These are phyloP conservation scores for Eurytemora carolleeae DNA, from an alignment of 1,140 invertebrate species.

Conservation along the genomic window DNA sequence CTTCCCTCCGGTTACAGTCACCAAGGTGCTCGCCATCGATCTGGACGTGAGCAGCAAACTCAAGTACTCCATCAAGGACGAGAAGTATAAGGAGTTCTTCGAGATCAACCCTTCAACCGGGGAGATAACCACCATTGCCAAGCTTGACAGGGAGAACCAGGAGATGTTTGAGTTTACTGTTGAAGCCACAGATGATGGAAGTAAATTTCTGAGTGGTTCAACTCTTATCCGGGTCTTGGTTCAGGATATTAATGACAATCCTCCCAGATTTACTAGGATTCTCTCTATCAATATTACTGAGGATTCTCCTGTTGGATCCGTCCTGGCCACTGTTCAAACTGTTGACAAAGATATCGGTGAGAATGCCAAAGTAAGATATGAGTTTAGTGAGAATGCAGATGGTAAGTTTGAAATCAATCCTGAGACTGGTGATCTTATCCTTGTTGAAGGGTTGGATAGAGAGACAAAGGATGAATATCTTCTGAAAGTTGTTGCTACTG, in stretches of 20 bases:
- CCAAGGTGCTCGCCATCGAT: conserved; percentile 31
- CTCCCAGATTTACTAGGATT: conserved; percentile 68
- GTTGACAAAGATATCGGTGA: conserved; percentile 63
- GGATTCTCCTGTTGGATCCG: conserved; percentile 73
- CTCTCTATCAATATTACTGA: conserved; percentile 89
- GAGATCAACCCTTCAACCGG: conserved; percentile 55
- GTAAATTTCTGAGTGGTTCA: too few species aligned
- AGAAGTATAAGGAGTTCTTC: conserved; percentile 35
- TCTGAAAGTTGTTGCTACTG: conserved; percentile 59
- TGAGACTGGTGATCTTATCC: conserved; percentile 70
- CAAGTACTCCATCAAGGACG: conserved; percentile 46
- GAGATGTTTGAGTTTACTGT: conserved; percentile 59
- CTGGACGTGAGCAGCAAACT: conserved; percentile 35
- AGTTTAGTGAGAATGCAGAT: conserved; percentile 66
- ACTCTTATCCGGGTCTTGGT: conserved; percentile 27
- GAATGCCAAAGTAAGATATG: conserved; percentile 73
- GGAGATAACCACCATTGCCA: conserved; percentile 57
- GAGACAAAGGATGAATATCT: conserved; percentile 78
- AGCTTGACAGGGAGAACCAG: conserved; percentile 68
- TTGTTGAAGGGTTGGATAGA: conserved; percentile 56
- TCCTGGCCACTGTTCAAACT: conserved; percentile 76
- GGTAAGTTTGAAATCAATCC: conserved; percentile 71
- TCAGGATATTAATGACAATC: conserved; percentile 83
- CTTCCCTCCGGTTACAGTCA: conserved; percentile 58
- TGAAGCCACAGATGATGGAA: conserved; percentile 67